phyloP scores from a whole-genome alignment of 2,888 invertebrate species.

The Mactromeris polynyma region DNA sequence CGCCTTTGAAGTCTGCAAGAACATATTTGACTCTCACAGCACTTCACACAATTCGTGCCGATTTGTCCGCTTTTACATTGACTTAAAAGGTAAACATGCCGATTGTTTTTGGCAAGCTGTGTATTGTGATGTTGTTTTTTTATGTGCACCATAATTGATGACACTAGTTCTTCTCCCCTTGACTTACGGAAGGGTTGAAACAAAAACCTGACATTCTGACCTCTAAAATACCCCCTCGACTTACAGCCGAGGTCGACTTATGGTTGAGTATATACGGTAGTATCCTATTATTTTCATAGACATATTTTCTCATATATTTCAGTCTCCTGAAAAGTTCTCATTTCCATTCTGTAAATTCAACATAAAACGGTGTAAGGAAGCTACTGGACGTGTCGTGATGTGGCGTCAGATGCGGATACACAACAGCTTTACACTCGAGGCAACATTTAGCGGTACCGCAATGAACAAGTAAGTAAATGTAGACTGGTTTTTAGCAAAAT shows the following conservation, averaged over 20 bases:
- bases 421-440: slow-evolving; percentile 87
- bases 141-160: neutral
- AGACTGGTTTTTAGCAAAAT: neutral
- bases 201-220: too few relatives aligned
- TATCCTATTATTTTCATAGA: neutral
- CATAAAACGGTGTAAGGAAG: slow-evolving; percentile 86
- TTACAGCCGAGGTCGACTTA: too few relatives aligned
- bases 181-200: too few relatives aligned
- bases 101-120: too few relatives aligned
- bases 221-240: too few relatives aligned
- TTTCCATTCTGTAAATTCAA: slow-evolving; percentile 86
- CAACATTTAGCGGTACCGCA: slow-evolving; percentile 87
- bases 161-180: neutral
- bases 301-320: slow-evolving; percentile 23
- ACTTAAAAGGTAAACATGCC: too few relatives aligned
- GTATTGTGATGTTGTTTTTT: neutral
- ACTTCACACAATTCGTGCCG: too few relatives aligned
- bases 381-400: slow-evolving; percentile 87
- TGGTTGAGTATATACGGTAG: too few relatives aligned
- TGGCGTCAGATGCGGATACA: slow-evolving; percentile 85
- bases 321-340: slow-evolving; percentile 86
- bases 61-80: too few relatives aligned
- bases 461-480: slow-evolving; percentile 80
- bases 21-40: too few relatives aligned
- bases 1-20: too few relatives aligned